A percentile compares a stretch with the other conserved stretches of the same genome.
These are phyloP conservation scores for Linepithema humile DNA, from an alignment of 1,140 invertebrate genomes.

Conservation along the genomic window DNA sequence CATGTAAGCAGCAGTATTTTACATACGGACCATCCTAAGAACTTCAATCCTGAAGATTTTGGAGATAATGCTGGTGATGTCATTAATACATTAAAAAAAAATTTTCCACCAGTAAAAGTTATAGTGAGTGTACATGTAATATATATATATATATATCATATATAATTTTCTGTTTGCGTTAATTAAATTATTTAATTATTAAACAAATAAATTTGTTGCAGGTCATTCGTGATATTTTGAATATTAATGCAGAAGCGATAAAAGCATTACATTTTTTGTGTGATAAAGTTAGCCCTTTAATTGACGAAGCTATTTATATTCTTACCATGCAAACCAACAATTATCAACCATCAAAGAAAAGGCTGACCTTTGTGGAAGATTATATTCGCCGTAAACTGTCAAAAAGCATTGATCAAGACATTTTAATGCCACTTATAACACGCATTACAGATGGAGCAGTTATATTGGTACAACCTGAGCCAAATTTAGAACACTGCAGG, in stretches of 20 bases:
- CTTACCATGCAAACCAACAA: conserved; percentile 73
- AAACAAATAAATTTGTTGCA: conserved; percentile 65
- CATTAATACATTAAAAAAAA: conserved; percentile 59
- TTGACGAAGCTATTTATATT: conserved; percentile 74
- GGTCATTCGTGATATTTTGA: conserved; percentile 75
- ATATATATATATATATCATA: neutral
- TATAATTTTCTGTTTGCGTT: neutral
- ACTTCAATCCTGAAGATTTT: conserved; percentile 71
- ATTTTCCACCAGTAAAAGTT: conserved; percentile 62
- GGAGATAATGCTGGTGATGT: conserved; percentile 70
- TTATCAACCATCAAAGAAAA: conserved; percentile 49
- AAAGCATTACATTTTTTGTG: conserved; percentile 78
- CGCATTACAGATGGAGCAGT: conserved; percentile 78
- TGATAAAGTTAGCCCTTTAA: conserved; percentile 75
- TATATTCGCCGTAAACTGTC: conserved; percentile 70
- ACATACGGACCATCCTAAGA: conserved; percentile 51
- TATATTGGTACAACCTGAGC: conserved; percentile 71
- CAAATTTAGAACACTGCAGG: conserved; percentile 57
- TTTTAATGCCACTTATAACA: conserved; percentile 75
- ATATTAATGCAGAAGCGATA: conserved; percentile 71
- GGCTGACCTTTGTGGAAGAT: conserved; percentile 69
- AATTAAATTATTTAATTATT: neutral
- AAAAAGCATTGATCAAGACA: conserved; percentile 73
- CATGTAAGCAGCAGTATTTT: conserved; percentile 69
- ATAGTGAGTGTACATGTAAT: conserved; percentile 72